These are phyloP conservation scores for Lithobius niger DNA, from an alignment of 1,140 invertebrate species.

Conservation along the genomic window DNA sequence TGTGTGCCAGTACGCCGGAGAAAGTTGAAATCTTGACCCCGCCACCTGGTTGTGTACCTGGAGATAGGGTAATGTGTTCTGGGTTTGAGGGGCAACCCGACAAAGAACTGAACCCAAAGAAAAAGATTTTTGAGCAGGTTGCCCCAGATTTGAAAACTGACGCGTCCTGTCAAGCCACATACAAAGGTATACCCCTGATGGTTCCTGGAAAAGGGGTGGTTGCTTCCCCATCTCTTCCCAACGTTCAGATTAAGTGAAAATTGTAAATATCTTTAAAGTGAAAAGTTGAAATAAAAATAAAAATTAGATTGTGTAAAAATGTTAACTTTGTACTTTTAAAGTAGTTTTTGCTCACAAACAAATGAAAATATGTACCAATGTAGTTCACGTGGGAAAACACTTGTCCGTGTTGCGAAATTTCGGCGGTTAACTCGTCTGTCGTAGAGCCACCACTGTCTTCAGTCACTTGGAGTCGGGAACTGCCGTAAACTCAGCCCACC, in stretches of 20 bases:
- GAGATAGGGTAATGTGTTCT: constrained; percentile 60
- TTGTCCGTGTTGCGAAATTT: too few species aligned
- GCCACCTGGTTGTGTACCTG: constrained; percentile 50
- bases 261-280: too few species aligned
- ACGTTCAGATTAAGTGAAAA: constrained; percentile 50
- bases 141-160: constrained; percentile 70
- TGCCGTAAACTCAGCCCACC: too few species aligned
- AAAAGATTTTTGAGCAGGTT: constrained; percentile 86
- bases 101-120: constrained; percentile 73
- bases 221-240: constrained; percentile 47
- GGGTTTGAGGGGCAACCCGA: constrained; percentile 63
- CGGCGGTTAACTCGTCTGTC: too few species aligned
- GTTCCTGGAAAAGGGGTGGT: constrained; percentile 61
- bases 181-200: constrained; percentile 42
- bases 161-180: constrained; percentile 44
- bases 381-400: too few species aligned
- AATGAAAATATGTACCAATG: too few species aligned
- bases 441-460: too few species aligned
- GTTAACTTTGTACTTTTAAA: too few species aligned
- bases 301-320: too few species aligned
- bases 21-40: constrained; percentile 72
- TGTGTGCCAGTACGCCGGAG: constrained; percentile 70
- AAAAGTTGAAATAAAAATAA: too few species aligned
- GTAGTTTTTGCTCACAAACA: too few species aligned
- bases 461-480: too few species aligned